Conservation (phyloP, 2,888 invertebrate genomes). For the Leptogaster cylindrica region DNA sequence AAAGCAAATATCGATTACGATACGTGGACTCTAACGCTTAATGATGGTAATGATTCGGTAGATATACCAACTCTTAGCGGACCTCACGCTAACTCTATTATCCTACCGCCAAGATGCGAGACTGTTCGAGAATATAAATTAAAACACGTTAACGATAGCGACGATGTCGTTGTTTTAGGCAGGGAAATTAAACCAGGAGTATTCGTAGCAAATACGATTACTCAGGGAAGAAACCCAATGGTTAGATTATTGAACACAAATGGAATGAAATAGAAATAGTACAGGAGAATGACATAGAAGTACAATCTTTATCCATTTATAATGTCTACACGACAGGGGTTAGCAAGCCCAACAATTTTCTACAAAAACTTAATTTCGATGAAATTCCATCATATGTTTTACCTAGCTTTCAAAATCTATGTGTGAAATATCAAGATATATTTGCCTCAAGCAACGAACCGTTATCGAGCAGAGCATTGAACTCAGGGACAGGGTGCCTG, state of each 20-base stretch:
- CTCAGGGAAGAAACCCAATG: neutral
- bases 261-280: too few species aligned
- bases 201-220: neutral
- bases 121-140: neutral
- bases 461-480: neutral
- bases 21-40: conserved; percentile 6
- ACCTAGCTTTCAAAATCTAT: too few species aligned
- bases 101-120: conserved; percentile 15
- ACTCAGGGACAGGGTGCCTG: neutral
- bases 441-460: too few species aligned
- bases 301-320: too few species aligned
- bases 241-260: neutral
- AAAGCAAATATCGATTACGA: conserved; percentile 3
- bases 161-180: neutral
- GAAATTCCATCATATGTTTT: too few species aligned
- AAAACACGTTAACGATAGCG: neutral
- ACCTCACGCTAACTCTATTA: neutral
- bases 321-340: too few species aligned
- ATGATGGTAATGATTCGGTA: neutral
- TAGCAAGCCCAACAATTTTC: too few species aligned
- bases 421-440: too few species aligned
- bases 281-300: neutral
- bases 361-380: too few species aligned
- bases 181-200: neutral
- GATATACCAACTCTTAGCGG: too few species aligned